Conservation (phyloP, 1,140 invertebrate genomes). For the Pygmarrhopalites habei region DNA sequence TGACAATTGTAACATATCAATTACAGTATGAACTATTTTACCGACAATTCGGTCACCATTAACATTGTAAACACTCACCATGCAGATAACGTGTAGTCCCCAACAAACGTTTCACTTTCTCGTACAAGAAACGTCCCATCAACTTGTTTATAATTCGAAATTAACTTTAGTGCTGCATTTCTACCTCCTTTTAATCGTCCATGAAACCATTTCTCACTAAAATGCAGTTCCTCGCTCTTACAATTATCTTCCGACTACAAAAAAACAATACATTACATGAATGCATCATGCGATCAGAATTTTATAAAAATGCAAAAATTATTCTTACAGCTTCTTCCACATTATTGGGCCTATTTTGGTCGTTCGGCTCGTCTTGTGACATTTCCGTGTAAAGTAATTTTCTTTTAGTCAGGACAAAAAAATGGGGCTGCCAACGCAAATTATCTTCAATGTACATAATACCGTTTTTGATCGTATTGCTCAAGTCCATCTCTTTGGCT, state of each 20-base stretch:
- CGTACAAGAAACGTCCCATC: slow-evolving; percentile 93
- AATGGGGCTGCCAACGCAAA: slow-evolving; percentile 88
- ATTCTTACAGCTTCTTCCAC: neutral
- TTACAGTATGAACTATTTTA: too few relatives aligned
- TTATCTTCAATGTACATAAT: slow-evolving; percentile 83
- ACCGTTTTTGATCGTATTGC: slow-evolving; percentile 86
- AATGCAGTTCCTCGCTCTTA: slow-evolving; percentile 73
- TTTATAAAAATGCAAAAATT: too few relatives aligned
- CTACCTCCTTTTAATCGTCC: slow-evolving; percentile 71
- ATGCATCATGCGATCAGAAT: neutral
- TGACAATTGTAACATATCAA: too few relatives aligned
- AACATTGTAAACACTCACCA: slow-evolving; percentile 52
- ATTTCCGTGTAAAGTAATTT: slow-evolving; percentile 80
- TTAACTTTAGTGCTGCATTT: slow-evolving; percentile 65
- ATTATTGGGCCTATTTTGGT: neutral
- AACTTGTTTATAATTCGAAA: slow-evolving; percentile 71
- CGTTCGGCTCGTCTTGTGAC: slow-evolving; percentile 27
- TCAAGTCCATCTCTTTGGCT: slow-evolving; percentile 69
- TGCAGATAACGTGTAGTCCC: slow-evolving; percentile 92
- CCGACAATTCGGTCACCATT: too few relatives aligned
- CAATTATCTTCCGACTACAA: neutral
- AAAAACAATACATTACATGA: slow-evolving; percentile 9
- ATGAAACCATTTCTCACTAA: slow-evolving; percentile 93
- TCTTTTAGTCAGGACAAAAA: slow-evolving; percentile 84
- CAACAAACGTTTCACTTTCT: slow-evolving; percentile 91